These are phyloP conservation scores for Nasua narica DNA, from an alignment of 2,797 vertebrate species.

Conservation along the genomic window DNA sequence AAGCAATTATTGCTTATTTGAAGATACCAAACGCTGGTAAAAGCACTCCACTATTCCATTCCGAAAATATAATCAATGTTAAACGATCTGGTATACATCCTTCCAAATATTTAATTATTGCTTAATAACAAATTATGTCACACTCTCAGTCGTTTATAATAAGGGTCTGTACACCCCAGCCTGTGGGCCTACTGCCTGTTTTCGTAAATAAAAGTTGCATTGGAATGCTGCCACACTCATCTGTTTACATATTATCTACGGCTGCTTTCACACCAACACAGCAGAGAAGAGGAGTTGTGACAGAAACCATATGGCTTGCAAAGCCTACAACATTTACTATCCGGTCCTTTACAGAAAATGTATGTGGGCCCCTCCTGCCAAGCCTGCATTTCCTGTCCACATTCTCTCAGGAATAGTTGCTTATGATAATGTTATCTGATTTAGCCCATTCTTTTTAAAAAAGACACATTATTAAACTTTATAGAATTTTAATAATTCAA, in stretches of 20 bases:
- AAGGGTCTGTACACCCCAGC: not conserved
- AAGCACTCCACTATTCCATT: not conserved
- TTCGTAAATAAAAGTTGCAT: not conserved
- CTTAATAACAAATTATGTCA: not conserved
- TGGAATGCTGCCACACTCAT: not conserved
- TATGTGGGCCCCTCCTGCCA: not conserved
- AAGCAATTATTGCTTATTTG: not conserved
- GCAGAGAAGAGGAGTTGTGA: not conserved
- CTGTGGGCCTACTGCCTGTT: not conserved
- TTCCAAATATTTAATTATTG: constrained; percentile 8
- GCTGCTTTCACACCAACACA: not conserved
- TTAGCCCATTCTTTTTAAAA: not conserved
- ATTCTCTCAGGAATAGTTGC: not conserved
- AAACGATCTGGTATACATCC: not conserved
- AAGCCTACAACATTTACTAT: not conserved
- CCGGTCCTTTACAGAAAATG: not conserved
- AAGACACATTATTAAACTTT: not conserved
- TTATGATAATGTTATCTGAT: not conserved
- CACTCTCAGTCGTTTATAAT: not conserved
- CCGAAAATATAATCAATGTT: not conserved
- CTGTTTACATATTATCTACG: not conserved
- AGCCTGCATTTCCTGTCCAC: not conserved
- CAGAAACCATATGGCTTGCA: not conserved
- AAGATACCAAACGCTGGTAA: not conserved
- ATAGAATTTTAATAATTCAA: not conserved